phyloP scores from a whole-genome alignment of 1,140 invertebrate species.

The Drosophila ogumai region DNA sequence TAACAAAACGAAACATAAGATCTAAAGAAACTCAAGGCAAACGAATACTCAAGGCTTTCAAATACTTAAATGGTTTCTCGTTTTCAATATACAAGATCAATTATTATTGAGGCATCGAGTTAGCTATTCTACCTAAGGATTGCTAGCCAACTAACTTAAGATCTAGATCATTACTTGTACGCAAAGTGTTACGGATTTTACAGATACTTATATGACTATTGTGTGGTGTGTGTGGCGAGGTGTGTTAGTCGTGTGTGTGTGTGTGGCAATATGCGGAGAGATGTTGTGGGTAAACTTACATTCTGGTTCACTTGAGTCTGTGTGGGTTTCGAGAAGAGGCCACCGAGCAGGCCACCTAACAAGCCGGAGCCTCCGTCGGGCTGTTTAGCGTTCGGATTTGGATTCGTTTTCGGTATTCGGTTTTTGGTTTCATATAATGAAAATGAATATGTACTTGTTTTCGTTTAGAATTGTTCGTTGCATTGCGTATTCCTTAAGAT shows the following conservation, averaged over 20 bases:
- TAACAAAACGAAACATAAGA: slow-evolving; percentile 16
- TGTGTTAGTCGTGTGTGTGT: slow-evolving; percentile 25
- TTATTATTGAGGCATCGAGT: slow-evolving; percentile 8
- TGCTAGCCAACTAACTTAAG: slow-evolving; percentile 44
- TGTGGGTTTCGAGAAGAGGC: slow-evolving; percentile 85
- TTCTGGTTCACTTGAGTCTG: slow-evolving; percentile 84
- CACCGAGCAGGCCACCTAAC: slow-evolving; percentile 84
- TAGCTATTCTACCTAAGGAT: slow-evolving; percentile 20
- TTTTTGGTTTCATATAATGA: slow-evolving; percentile 80
- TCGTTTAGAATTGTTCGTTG: slow-evolving; percentile 80
- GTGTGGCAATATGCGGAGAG: slow-evolving; percentile 59
- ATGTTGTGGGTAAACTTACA: slow-evolving; percentile 85
- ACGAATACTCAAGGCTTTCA: slow-evolving; percentile 27
- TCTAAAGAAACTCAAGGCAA: slow-evolving; percentile 38
- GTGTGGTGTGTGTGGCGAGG: slow-evolving; percentile 19
- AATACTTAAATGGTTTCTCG: slow-evolving; percentile 9
- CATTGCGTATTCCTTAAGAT: slow-evolving; percentile 73
- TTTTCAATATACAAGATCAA: slow-evolving; percentile 29
- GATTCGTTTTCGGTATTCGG: slow-evolving; percentile 46
- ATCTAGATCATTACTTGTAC: slow-evolving; percentile 52
- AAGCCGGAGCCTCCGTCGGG: slow-evolving; percentile 83
- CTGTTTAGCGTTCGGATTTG: slow-evolving; percentile 62
- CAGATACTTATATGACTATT: slow-evolving; percentile 55
- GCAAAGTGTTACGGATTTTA: slow-evolving; percentile 46
- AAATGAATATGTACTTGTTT: slow-evolving; percentile 83